Evolutionary conservation across 2,797 vertebrate genomes (phyloP), one percentile per base, ranked within the genome.

Genomic region (Phrynocephalus forsythii): DNA sequence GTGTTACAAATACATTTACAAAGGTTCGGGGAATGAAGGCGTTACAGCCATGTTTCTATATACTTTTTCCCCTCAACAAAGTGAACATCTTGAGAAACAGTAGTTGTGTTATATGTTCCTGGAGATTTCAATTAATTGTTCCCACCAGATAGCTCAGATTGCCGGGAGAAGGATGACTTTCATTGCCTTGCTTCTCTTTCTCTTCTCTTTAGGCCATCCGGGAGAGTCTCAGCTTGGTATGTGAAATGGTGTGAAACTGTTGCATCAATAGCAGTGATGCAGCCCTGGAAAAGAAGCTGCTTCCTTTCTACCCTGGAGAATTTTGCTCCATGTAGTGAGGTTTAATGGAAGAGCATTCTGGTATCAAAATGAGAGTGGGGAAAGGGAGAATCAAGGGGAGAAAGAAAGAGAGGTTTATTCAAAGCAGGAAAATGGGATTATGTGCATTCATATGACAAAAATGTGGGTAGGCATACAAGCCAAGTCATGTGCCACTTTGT

Each of bases 191-290:
- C 20, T n/a, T 33, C 44, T 76, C 30, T 84, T 30, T 75, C 30
- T 71, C 22, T 80, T 90, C 66, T 84, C 48, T 80, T 81, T 63
- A 63, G 77, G 82, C 73, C 79, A 87, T 84, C 77, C 71, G 22
- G 28, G 52, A 75, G 77, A 84, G 48, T 50, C 82, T 56, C 85
- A 84, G 85, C 77, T 87, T 81, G 78, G 77, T 16, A 18, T 87
- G 33, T 84, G 88, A 89, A 89, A 86, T 89, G 85, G 80, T 79
- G 80, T 86, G 77, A 87, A 90, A 84, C 85, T 69, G 71, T 77
- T 90, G 77, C 9, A 84, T 87, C 78, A 84, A 77, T 81, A 79
- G 26, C 69, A 71, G 60, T 87, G 82, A 81, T 76, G 30, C 69
- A 90, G 76, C 33, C 73, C 28, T 73, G 82, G 48, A 75, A 79